Percentiles rank a stretch among this genome's conserved stretches.
phyloP scores from a whole-genome alignment of 2,888 invertebrate genomes.

The Augiades crinisus region DNA sequence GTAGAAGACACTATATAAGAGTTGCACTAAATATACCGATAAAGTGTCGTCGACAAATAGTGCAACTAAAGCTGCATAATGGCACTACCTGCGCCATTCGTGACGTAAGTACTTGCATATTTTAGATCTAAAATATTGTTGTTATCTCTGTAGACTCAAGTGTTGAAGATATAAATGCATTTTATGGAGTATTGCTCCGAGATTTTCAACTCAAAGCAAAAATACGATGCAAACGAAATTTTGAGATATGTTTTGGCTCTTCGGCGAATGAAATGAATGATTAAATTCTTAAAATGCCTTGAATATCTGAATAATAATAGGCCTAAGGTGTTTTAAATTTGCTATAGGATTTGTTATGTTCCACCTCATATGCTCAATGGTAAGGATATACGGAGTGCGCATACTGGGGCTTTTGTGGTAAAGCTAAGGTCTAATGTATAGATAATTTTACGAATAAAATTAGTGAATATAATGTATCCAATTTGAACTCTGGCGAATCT shows the following conservation, averaged over 20 bases:
- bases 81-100: not conserved
- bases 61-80: not conserved
- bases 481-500: too few species aligned
- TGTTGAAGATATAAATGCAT: not conserved
- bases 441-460: too few species aligned
- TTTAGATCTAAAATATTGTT: not conserved
- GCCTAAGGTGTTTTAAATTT: too few species aligned
- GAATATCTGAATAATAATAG: too few species aligned
- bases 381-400: too few species aligned
- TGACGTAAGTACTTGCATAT: not conserved
- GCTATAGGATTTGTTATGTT: too few species aligned
- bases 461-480: too few species aligned
- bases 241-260: not conserved
- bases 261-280: not conserved
- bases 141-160: not conserved
- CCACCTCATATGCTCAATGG: too few species aligned
- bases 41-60: not conserved
- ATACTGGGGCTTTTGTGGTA: too few species aligned
- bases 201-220: not conserved
- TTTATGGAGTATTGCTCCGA: not conserved
- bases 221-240: not conserved
- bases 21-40: not conserved
- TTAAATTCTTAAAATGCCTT: too few species aligned
- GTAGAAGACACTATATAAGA: not conserved
- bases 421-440: too few species aligned